phyloP scores from a whole-genome alignment of 1,140 invertebrate genomes.

The Panulirus ornatus region DNA sequence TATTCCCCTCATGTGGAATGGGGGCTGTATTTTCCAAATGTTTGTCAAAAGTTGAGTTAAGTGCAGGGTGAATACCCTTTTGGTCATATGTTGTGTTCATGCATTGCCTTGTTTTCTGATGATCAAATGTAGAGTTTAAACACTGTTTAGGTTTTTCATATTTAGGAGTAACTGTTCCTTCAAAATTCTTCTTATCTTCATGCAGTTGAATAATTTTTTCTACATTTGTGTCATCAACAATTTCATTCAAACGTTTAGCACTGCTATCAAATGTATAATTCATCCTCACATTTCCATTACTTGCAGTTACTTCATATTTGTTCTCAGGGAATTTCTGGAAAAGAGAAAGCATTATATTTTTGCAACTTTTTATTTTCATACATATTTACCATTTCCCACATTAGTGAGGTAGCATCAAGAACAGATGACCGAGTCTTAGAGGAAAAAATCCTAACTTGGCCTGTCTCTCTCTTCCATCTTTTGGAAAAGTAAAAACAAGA shows the following conservation, averaged over 20 bases:
- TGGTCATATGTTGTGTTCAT: neutral
- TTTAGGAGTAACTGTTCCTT: neutral
- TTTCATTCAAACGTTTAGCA: neutral
- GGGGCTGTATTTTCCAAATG: neutral
- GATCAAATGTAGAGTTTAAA: neutral
- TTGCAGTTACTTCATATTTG: neutral
- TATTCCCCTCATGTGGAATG: neutral
- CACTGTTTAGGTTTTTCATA: neutral
- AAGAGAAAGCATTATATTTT: too few relatives aligned
- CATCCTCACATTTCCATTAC: neutral
- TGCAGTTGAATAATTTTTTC: neutral
- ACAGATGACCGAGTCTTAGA: neutral
- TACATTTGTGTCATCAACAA: neutral
- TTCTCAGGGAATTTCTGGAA: neutral
- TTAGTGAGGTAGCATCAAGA: too few relatives aligned
- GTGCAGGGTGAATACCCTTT: neutral
- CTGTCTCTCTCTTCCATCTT: too few relatives aligned
- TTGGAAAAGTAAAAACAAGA: too few relatives aligned
- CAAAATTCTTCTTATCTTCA: neutral
- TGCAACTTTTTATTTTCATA: too few relatives aligned
- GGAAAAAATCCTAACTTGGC: too few relatives aligned
- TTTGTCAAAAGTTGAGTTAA: slow-evolving; percentile 37
- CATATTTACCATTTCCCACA: too few relatives aligned
- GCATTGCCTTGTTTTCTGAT: neutral
- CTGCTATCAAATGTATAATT: neutral